These are phyloP conservation scores for Nicator chloris DNA, from an alignment of 2,113 vertebrate species.

Conservation along the genomic window DNA sequence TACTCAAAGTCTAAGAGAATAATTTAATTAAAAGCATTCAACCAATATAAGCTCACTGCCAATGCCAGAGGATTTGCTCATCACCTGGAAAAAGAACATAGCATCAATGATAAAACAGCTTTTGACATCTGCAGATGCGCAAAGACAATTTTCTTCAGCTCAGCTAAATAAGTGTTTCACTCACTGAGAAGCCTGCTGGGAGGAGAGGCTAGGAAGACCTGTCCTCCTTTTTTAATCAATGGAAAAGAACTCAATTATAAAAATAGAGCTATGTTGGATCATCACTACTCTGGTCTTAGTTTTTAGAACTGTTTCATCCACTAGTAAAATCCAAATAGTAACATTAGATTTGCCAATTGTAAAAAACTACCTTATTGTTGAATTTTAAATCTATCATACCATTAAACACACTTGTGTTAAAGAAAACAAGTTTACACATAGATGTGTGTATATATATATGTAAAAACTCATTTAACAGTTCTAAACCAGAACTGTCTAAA, in stretches of 20 bases:
- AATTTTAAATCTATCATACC: background rate
- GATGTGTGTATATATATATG: too few relatives aligned
- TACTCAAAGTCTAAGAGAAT: background rate
- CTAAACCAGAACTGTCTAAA: background rate
- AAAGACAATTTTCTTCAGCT: conserved; percentile 8
- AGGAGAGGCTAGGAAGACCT: background rate
- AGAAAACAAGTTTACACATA: background rate
- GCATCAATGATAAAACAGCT: background rate
- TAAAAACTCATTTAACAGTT: background rate
- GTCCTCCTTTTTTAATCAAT: background rate
- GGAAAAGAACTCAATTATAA: background rate
- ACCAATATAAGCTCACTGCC: background rate
- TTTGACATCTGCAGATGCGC: conserved; percentile 11
- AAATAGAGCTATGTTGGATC: background rate
- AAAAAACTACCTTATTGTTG: background rate
- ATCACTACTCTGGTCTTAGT: background rate
- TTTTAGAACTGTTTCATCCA: background rate
- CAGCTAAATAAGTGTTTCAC: background rate
- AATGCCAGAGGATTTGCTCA: background rate
- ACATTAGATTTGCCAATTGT: background rate
- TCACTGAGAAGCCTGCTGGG: background rate
- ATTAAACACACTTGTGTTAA: background rate
- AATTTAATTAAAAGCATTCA: background rate
- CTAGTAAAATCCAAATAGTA: background rate
- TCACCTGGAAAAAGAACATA: background rate